These are phyloP conservation scores for Caenorhabditis macrosperma DNA, from an alignment of 2,888 invertebrate species.

Conservation along the genomic window DNA sequence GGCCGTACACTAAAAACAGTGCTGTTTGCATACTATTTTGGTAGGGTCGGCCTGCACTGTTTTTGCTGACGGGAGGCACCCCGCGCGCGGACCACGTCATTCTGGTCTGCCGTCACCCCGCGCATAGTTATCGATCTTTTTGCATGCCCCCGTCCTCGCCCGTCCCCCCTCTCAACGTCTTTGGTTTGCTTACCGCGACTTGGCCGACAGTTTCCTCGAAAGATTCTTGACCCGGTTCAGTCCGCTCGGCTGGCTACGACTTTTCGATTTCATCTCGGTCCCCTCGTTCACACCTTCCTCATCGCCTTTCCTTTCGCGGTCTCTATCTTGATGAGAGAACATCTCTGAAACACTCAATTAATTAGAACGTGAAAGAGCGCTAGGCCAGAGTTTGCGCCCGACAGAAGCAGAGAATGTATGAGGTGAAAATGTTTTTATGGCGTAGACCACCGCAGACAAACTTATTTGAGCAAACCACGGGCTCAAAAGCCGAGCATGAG, in stretches of 20 bases:
- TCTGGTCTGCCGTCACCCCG: too few species aligned
- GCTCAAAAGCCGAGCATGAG: conserved; percentile 14
- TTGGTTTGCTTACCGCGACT: conserved; percentile 63
- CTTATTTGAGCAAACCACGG: conserved; percentile 47
- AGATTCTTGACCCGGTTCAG: conserved; percentile 76
- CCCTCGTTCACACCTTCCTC: conserved; percentile 54
- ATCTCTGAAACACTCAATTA: conserved; percentile 31
- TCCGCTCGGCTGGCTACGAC: conserved; percentile 75
- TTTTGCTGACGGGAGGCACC: too few species aligned
- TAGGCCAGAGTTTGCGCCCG: background rate
- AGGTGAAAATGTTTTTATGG: background rate
- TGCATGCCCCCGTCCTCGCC: too few species aligned
- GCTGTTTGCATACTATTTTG: too few species aligned
- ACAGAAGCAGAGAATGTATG: background rate
- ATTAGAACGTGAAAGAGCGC: background rate
- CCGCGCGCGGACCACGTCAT: too few species aligned
- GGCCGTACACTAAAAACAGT: too few species aligned
- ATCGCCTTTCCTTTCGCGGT: conserved; percentile 35
- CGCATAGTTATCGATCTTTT: too few species aligned
- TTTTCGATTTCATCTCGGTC: conserved; percentile 67
- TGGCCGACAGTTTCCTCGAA: conserved; percentile 74
- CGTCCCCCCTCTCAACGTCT: too few species aligned
- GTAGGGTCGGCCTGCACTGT: too few species aligned
- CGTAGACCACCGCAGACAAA: conserved; percentile 1
- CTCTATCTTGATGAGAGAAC: conserved; percentile 54